phyloP scores from a whole-genome alignment of 1,140 invertebrate genomes.

The Tetragnatha versicolor region DNA sequence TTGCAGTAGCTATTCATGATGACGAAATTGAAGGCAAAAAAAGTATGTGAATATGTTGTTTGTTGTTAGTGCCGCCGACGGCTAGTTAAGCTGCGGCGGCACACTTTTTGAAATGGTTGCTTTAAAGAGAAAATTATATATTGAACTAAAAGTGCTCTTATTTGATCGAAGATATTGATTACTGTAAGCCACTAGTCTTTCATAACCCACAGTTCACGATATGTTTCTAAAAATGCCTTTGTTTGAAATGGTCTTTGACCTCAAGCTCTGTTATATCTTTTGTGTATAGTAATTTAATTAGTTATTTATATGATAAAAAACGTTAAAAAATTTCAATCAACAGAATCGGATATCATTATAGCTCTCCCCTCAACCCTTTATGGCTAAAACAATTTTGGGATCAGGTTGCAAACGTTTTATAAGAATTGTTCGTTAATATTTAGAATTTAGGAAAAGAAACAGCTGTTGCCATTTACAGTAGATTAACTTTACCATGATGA shows the following conservation, averaged over 20 bases:
- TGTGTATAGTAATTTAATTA: too few species aligned
- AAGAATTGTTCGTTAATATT: slow-evolving; percentile 15
- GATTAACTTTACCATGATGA: slow-evolving; percentile 30
- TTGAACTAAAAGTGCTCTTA: slow-evolving; percentile 40
- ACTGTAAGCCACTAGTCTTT: slow-evolving; percentile 42
- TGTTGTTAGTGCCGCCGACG: slow-evolving; percentile 15
- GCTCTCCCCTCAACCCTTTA: too few species aligned
- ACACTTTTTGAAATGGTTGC: slow-evolving; percentile 14
- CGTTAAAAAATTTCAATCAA: too few species aligned
- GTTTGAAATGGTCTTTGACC: too few species aligned
- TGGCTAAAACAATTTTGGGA: too few species aligned
- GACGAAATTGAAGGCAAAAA: too few species aligned
- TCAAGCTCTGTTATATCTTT: too few species aligned
- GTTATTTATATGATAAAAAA: too few species aligned
- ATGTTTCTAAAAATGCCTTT: too few species aligned
- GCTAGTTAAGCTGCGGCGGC: neutral
- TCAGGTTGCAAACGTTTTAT: slow-evolving; percentile 10
- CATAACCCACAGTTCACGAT: slow-evolving; percentile 1
- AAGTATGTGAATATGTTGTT: neutral
- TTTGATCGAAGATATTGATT: slow-evolving; percentile 44
- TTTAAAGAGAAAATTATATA: slow-evolving; percentile 1
- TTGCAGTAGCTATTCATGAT: too few species aligned
- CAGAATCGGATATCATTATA: too few species aligned
- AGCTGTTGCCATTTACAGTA: slow-evolving; percentile 45
- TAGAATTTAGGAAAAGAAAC: slow-evolving; percentile 21